Percentiles rank a stretch among this genome's conserved stretches.
Evolutionary conservation across 1,140 invertebrate genomes (phyloP).

Genomic region (Zaprionus lachaisei): DNA sequence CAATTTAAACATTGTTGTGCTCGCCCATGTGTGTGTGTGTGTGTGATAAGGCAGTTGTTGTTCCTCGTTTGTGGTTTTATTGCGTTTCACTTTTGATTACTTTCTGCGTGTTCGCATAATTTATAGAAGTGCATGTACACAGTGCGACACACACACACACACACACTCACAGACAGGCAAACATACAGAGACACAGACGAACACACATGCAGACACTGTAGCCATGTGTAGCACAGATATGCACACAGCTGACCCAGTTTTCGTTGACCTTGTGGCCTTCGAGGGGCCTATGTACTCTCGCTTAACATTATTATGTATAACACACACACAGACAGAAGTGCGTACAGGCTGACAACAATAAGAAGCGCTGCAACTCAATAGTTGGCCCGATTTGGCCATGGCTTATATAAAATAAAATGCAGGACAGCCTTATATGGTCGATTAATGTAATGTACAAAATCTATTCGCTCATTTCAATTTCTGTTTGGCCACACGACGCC

Average conservation of each 20-base stretch:
- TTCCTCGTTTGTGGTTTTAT: constrained; percentile 34
- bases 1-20: constrained; percentile 52
- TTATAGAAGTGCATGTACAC: constrained; percentile 8
- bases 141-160: constrained; percentile 5
- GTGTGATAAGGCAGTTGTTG: constrained; percentile 33
- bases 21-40: neutral
- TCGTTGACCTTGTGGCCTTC: constrained; percentile 69
- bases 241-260: constrained; percentile 74
- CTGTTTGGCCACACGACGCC: constrained; percentile 30
- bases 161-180: neutral
- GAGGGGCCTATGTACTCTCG: constrained; percentile 34
- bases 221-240: constrained; percentile 52
- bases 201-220: constrained; percentile 19
- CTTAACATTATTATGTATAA: constrained; percentile 10
- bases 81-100: constrained; percentile 45
- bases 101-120: constrained; percentile 43
- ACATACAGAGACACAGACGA: constrained; percentile 56
- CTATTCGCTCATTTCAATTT: constrained; percentile 20
- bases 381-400: constrained; percentile 59
- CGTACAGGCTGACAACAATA: constrained; percentile 19
- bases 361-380: constrained; percentile 22
- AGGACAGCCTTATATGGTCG: constrained; percentile 32
- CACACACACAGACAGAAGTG: constrained; percentile 28
- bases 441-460: constrained; percentile 19
- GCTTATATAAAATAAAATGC: constrained; percentile 66